Evolutionary conservation across 2,113 vertebrate genomes (phyloP), one percentile per base, ranked within the genome.

Genomic region (Pteruthius melanotis): DNA sequence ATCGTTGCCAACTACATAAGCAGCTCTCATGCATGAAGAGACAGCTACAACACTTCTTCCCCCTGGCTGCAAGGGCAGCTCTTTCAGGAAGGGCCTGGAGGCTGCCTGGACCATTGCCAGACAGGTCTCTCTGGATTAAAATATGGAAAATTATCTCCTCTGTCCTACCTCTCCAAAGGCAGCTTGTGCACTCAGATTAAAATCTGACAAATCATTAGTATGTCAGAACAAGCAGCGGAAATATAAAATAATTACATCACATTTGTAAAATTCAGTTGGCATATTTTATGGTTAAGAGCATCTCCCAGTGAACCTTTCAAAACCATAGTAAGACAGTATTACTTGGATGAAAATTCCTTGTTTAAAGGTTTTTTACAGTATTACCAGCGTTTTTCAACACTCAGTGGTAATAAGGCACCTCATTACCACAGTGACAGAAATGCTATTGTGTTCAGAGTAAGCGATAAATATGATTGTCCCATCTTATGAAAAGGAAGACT

Each of bases 1-100:
- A 26, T 61, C 0, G 0, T 31, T 70, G 42, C 69, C 64, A 54
- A 2, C n/a, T 13, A 26, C 13, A 9, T 26, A 12, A 59, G 6
- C 20, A 84, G 31, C 50, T 65, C n/a, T 80, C 15, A 8, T 0
- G 5, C 11, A 37, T 12, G 71, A 39, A 16, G 23, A 16, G 63
- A 22, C 4, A 30, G 12, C 44, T 54, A 6, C 71, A 72, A 0
- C 33, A 6, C 24, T 15, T 68, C 23, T 20, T 45, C 4, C 23
- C 4, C 2, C 10, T 1, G 9, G 24, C 28, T 82, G 56, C 47
- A 31, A 39, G 47, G 52, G 69, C 74, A 63, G 52, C n/a, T 84
- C 28, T 69, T 80, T 42, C 71, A 31, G n/a, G 39, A 40, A 9
- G 22, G 19, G 22, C 37, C 45, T n/a, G 65, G 12, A 40, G 15